A percentile compares a stretch with the other conserved stretches of the same genome.
These are phyloP conservation scores for Agonum fuliginosum DNA, from an alignment of 2,888 invertebrate genomes.

Conservation along the genomic window DNA sequence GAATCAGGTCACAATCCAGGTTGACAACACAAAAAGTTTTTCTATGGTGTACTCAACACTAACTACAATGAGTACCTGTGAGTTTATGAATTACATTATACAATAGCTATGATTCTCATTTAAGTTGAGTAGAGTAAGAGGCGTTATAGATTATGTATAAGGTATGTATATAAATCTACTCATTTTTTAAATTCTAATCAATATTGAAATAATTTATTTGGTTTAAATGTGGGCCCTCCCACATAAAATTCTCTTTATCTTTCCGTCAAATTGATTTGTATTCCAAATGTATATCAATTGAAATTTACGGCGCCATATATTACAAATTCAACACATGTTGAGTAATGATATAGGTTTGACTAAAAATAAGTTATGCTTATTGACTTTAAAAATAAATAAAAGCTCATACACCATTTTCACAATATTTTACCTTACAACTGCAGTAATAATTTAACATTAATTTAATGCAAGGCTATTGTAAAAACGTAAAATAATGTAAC, in stretches of 20 bases:
- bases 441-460: background rate
- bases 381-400: slow-evolving; percentile 26
- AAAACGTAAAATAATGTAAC: background rate
- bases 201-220: too few relatives aligned
- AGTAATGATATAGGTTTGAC: slow-evolving; percentile 29
- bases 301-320: slow-evolving; percentile 18
- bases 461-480: background rate
- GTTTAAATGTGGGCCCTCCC: too few relatives aligned
- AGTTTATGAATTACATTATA: too few relatives aligned
- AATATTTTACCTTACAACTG: background rate
- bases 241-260: background rate
- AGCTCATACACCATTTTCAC: slow-evolving; percentile 4
- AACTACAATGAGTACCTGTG: too few relatives aligned
- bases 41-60: too few relatives aligned
- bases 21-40: too few relatives aligned
- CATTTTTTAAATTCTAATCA: too few relatives aligned
- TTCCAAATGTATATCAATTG: background rate
- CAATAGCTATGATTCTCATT: too few relatives aligned
- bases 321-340: slow-evolving; percentile 32
- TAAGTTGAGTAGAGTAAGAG: too few relatives aligned
- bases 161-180: too few relatives aligned
- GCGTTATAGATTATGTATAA: too few relatives aligned
- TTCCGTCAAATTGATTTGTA: slow-evolving; percentile 8
- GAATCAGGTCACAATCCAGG: too few relatives aligned
- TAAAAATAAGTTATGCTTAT: slow-evolving; percentile 32